Percentiles rank a stretch among this genome's conserved stretches.
phyloP scores from a whole-genome alignment of 2,113 vertebrate species.

The Crotalus horridus region DNA sequence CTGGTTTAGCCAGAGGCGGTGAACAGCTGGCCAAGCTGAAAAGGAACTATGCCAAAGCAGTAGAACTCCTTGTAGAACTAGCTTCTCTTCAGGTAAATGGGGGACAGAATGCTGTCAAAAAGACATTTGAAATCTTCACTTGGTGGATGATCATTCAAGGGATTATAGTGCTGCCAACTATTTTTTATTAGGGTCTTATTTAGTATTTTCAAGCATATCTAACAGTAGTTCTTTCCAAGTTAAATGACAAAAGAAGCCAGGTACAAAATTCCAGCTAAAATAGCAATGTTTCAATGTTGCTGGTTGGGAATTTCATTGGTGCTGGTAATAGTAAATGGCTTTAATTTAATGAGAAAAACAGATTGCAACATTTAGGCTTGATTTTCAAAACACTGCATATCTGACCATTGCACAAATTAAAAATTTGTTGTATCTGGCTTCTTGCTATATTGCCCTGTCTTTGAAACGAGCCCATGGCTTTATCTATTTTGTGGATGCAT shows the following conservation, averaged over 20 bases:
- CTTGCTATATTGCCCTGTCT: not conserved
- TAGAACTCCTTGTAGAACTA: constrained; percentile 95
- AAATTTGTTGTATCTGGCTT: not conserved
- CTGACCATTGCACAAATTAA: not conserved
- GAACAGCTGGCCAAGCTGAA: constrained; percentile 96
- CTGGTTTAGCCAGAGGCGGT: constrained; percentile 93
- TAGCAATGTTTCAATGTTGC: not conserved
- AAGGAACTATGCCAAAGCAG: constrained; percentile 97
- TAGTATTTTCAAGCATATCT: not conserved
- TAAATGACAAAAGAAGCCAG: not conserved
- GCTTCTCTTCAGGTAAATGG: constrained; percentile 91
- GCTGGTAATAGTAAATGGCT: not conserved
- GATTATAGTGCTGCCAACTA: not conserved
- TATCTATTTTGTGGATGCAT: not conserved
- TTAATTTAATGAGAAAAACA: not conserved
- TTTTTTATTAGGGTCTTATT: not conserved
- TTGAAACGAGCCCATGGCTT: not conserved
- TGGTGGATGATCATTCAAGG: not conserved
- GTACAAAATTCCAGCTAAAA: not conserved
- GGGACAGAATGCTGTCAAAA: not conserved
- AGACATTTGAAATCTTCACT: accelerated
- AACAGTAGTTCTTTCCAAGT: not conserved
- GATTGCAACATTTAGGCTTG: not conserved
- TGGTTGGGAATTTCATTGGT: not conserved
- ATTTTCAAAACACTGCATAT: not conserved